These are phyloP conservation scores for Pristionchus pacificus DNA, from an alignment of 1,140 invertebrate genomes.

Conservation along the genomic window DNA sequence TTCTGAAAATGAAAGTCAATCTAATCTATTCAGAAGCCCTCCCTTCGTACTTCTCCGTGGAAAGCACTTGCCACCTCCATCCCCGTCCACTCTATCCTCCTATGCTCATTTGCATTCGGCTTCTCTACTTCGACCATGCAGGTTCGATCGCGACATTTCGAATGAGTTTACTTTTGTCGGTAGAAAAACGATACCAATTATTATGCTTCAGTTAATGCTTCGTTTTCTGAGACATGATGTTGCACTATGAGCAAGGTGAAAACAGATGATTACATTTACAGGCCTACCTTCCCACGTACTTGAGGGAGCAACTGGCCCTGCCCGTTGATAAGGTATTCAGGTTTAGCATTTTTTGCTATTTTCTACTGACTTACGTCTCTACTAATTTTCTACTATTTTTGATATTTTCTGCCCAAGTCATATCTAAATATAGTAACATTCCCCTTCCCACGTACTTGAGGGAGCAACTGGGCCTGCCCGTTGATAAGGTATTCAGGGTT, in stretches of 20 bases:
- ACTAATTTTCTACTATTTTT: too few species aligned
- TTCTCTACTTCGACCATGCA: neutral
- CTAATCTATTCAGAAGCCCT: neutral
- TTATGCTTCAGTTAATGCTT: too few species aligned
- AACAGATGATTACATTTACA: neutral
- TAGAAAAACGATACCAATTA: too few species aligned
- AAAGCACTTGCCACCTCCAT: neutral
- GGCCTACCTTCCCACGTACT: neutral
- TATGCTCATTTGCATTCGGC: neutral
- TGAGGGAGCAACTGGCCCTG: neutral
- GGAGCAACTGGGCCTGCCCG: neutral
- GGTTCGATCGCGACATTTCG: neutral
- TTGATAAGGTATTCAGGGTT: neutral
- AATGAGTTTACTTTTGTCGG: neutral
- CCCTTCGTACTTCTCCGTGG: neutral
- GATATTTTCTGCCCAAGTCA: too few species aligned
- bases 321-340: neutral
- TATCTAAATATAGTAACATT: too few species aligned
- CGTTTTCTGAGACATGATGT: too few species aligned
- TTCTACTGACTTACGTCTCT: too few species aligned
- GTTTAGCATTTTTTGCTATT: neutral
- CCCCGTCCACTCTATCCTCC: neutral
- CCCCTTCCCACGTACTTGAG: neutral
- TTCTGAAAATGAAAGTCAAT: neutral
- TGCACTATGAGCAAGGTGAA: too few species aligned